phyloP scores from a whole-genome alignment of 2,888 invertebrate genomes.

The Pristionchus mayeri region DNA sequence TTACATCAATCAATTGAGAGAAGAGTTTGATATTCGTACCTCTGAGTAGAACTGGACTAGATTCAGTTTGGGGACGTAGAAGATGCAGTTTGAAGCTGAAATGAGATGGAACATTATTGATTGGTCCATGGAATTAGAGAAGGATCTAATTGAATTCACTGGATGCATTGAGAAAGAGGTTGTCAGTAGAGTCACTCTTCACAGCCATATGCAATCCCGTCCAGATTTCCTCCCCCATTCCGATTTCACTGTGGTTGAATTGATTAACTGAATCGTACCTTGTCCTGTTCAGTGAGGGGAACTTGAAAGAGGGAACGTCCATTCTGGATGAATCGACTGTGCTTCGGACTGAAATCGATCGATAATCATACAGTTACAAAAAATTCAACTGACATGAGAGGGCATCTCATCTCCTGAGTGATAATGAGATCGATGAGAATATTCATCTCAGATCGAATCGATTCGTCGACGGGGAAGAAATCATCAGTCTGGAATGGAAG shows the following conservation, averaged over 20 bases:
- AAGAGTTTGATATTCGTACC: not conserved
- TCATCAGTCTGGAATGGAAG: not conserved
- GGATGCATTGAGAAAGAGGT: not conserved
- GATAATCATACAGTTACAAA: not conserved
- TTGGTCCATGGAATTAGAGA: too few relatives aligned
- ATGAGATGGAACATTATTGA: not conserved
- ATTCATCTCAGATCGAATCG: not conserved
- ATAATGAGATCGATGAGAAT: not conserved
- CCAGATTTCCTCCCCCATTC: not conserved
- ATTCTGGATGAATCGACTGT: not conserved
- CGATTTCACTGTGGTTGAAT: not conserved
- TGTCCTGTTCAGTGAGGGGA: not conserved
- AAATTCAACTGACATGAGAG: not conserved
- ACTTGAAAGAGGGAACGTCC: not conserved
- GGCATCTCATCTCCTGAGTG: not conserved
- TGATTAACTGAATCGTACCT: not conserved
- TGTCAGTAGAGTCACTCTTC: not conserved
- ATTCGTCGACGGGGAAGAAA: not conserved
- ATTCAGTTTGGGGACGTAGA: not conserved
- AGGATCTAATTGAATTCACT: not conserved
- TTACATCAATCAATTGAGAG: not conserved
- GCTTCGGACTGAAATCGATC: not conserved
- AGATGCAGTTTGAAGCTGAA: not conserved
- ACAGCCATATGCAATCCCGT: slow-evolving; percentile 26
- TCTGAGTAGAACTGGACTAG: slow-evolving; percentile 20